These are phyloP conservation scores for Drosophila varians DNA, from an alignment of 1,140 invertebrate genomes.

Conservation along the genomic window DNA sequence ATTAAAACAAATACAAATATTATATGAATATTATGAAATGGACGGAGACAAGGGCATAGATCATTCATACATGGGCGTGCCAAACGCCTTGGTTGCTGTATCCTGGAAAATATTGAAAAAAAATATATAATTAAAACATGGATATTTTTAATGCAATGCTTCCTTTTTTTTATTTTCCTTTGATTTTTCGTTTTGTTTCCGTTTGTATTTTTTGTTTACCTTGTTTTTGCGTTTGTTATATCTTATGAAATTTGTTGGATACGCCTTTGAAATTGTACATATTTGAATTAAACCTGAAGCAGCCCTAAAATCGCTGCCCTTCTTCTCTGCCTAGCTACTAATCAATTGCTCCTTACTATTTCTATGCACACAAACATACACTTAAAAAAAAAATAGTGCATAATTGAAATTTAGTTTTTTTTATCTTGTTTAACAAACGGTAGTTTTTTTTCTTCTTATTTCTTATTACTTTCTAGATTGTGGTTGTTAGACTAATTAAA, in stretches of 20 bases:
- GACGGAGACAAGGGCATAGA: not conserved
- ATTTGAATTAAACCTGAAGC: constrained; percentile 29
- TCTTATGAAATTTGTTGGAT: constrained; percentile 41
- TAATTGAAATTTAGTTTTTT: constrained; percentile 16
- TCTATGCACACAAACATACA: constrained; percentile 18
- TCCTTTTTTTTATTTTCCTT: constrained; percentile 30
- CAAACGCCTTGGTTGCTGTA: not conserved
- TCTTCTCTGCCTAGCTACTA: constrained; percentile 31
- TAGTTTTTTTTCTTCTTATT: constrained; percentile 6
- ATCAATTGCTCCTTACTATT: constrained; percentile 10
- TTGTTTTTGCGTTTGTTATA: constrained; percentile 9
- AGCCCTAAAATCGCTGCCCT: constrained; percentile 33
- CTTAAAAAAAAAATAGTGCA: constrained; percentile 46
- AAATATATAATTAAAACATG: not conserved
- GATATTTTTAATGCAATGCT: constrained; percentile 19
- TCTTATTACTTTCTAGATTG: not conserved
- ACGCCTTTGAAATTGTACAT: constrained; percentile 24
- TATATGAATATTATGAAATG: not conserved
- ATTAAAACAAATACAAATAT: too few species aligned
- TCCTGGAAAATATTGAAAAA: not conserved
- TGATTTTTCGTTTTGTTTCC: constrained; percentile 23
- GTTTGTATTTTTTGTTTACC: constrained; percentile 18
- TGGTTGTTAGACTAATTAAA: not conserved
- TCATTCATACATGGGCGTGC: constrained; percentile 27
- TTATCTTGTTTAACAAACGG: constrained; percentile 22